Conservation (phyloP, 2,113 vertebrate genomes). For the Marmota monax region DNA sequence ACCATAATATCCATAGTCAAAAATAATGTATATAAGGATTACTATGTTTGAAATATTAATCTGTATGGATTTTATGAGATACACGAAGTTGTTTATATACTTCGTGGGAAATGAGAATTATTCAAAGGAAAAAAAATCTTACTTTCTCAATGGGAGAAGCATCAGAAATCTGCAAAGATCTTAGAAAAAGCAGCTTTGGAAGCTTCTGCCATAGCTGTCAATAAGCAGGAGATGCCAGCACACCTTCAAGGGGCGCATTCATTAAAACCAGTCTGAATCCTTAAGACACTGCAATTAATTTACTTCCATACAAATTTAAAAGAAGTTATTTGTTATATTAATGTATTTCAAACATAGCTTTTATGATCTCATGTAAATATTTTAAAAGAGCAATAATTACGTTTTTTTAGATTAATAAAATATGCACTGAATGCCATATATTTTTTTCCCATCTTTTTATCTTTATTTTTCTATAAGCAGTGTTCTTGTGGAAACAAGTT, state of each 20-base stretch:
- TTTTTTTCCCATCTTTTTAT: constrained; percentile 22
- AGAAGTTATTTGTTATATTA: constrained; percentile 22
- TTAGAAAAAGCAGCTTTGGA: neutral
- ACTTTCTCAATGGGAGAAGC: constrained; percentile 22
- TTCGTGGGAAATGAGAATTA: constrained; percentile 48
- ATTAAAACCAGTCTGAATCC: neutral
- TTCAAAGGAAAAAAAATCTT: constrained; percentile 28
- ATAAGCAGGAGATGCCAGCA: neutral
- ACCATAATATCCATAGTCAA: neutral
- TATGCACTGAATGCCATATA: neutral
- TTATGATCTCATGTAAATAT: constrained; percentile 31
- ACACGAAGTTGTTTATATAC: neutral
- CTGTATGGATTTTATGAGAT: constrained; percentile 10
- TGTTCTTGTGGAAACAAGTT: constrained; percentile 33
- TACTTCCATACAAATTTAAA: constrained; percentile 46
- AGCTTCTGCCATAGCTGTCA: neutral
- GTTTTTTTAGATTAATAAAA: constrained; percentile 33
- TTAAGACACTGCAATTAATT: constrained; percentile 43
- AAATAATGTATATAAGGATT: neutral
- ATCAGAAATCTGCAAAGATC: neutral
- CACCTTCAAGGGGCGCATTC: constrained; percentile 3
- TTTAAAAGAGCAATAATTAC: constrained; percentile 21
- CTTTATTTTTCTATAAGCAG: constrained; percentile 23
- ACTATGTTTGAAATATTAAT: constrained; percentile 8
- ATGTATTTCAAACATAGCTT: neutral